phyloP scores from a whole-genome alignment of 2,888 invertebrate species.

The Chaitophorus viminalis region DNA sequence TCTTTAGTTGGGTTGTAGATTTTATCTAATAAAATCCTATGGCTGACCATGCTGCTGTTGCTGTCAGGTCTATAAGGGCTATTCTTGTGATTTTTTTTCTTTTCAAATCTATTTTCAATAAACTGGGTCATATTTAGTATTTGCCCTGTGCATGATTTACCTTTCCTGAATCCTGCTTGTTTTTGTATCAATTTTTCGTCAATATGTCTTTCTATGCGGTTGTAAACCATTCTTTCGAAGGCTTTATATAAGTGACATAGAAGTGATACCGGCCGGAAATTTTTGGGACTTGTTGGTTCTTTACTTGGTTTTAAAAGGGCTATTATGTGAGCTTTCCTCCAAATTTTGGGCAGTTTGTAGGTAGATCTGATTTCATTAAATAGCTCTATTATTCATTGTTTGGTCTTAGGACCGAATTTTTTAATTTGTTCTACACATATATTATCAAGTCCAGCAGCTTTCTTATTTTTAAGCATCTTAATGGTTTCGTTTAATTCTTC shows the following conservation, averaged over 20 bases:
- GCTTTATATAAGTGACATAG: no score
- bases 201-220: conserved; percentile 51
- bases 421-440: no score
- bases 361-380: conserved; percentile 29
- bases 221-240: conserved; percentile 58
- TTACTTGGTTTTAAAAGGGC: no score
- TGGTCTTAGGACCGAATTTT: neutral
- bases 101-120: conserved; percentile 62
- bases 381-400: neutral
- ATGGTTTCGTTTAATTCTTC: no score
- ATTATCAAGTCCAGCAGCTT: no score
- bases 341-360: conserved; percentile 28
- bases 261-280: no score
- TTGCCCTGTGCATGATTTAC: conserved; percentile 58
- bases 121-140: conserved; percentile 62
- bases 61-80: conserved; percentile 18
- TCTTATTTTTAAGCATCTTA: no score
- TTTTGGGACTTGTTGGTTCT: no score
- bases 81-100: conserved; percentile 59
- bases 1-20: conserved; percentile 19
- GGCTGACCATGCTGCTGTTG: conserved; percentile 57
- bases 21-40: conserved; percentile 56
- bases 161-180: conserved; percentile 59
- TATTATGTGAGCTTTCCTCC: conserved; percentile 60
- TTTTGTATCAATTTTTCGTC: conserved; percentile 61